Evolutionary conservation across 2,113 vertebrate species (phyloP).

Genomic region (Ramphastos sulfuratus): DNA sequence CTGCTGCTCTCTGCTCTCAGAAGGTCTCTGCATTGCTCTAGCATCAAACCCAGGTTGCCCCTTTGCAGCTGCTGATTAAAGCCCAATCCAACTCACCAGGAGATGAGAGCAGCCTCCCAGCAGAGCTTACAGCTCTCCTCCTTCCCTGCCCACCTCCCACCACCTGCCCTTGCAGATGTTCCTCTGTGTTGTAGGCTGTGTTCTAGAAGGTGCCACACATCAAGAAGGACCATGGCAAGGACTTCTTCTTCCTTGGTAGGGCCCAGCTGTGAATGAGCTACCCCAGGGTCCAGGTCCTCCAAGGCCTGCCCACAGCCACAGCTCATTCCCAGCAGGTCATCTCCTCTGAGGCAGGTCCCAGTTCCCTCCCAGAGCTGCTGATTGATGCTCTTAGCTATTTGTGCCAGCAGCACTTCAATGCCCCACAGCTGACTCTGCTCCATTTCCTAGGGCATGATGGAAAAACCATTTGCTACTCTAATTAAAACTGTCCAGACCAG

Average conservation of each 20-base stretch:
- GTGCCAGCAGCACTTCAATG: not conserved
- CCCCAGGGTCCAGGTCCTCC: not conserved
- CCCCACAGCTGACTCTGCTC: not conserved
- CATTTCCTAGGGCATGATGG: not conserved
- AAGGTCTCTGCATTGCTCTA: not conserved
- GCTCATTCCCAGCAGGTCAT: not conserved
- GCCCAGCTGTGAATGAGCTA: not conserved
- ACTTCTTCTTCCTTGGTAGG: not conserved
- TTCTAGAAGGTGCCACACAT: not conserved
- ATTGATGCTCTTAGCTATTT: not conserved
- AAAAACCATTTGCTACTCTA: slow-evolving; percentile 5
- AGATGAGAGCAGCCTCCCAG: not conserved
- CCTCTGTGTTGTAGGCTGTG: not conserved
- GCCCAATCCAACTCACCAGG: not conserved
- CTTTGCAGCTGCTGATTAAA: slow-evolving; percentile 29
- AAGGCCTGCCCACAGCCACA: not conserved
- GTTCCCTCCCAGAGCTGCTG: not conserved
- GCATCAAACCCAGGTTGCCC: slow-evolving; percentile 5
- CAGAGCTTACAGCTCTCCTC: not conserved
- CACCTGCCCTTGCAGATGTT: too few relatives aligned
- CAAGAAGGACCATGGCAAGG: not conserved
- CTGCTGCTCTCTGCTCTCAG: not conserved
- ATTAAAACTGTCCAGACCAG: not conserved
- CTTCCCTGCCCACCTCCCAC: not conserved
- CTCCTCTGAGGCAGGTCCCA: not conserved